Conservation (phyloP, 2,888 invertebrate species). For the Villa cingulata region DNA sequence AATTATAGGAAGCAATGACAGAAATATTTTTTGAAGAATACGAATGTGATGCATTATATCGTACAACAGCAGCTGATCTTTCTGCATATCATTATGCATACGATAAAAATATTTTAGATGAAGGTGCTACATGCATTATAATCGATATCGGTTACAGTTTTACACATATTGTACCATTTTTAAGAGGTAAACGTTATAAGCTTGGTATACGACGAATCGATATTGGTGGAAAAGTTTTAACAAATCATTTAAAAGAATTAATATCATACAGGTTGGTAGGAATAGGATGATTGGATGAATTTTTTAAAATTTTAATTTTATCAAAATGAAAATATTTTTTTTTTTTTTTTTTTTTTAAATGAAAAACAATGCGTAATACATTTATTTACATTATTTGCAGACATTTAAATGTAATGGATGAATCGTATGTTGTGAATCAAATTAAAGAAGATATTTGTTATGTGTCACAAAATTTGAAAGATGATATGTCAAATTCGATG, state of each 20-base stretch:
- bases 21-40: constrained; percentile 98
- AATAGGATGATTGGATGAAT: background rate
- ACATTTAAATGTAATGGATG: constrained; percentile 96
- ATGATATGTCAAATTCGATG: constrained; percentile 60
- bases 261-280: constrained; percentile 67
- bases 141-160: constrained; percentile 94
- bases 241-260: constrained; percentile 95
- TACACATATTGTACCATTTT: constrained; percentile 86
- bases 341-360: constrained; percentile 12
- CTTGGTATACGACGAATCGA: constrained; percentile 72
- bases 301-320: background rate
- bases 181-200: constrained; percentile 57
- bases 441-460: constrained; percentile 96
- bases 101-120: constrained; percentile 39
- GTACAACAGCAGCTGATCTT: constrained; percentile 69
- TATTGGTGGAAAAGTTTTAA: constrained; percentile 91
- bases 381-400: no score
- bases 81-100: constrained; percentile 49
- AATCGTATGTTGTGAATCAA: constrained; percentile 96
- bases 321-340: background rate
- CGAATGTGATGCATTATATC: constrained; percentile 68
- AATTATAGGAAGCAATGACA: constrained; percentile 85
- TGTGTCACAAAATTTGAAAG: constrained; percentile 70
- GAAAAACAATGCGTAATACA: no score
- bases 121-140: constrained; percentile 59